Conservation (phyloP, 1,140 invertebrate genomes). For the Bombus turneri region DNA sequence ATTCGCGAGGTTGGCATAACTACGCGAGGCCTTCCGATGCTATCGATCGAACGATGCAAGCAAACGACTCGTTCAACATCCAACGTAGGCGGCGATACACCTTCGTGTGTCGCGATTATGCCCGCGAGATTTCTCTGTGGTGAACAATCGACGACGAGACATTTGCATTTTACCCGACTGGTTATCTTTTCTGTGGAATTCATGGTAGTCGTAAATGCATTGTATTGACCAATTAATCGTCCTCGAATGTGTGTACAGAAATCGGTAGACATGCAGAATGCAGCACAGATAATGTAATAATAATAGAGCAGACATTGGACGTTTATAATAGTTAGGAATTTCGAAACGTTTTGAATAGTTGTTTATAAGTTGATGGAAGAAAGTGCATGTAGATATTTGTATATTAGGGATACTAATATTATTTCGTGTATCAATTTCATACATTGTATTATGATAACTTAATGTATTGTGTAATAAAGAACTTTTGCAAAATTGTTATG, state of each 20-base stretch:
- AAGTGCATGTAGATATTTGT: background rate
- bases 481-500: background rate
- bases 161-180: background rate
- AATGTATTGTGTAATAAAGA: conserved; percentile 22
- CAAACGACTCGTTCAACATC: background rate
- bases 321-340: background rate
- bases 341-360: background rate
- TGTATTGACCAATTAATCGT: background rate
- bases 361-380: no score
- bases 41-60: conserved; percentile 17
- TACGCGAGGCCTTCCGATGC: conserved; percentile 13
- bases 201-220: background rate
- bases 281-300: background rate
- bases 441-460: background rate
- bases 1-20: conserved; percentile 17
- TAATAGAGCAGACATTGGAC: background rate
- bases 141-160: background rate
- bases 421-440: background rate
- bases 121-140: background rate
- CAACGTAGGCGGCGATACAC: conserved; percentile 15
- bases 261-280: background rate
- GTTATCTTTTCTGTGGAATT: background rate
- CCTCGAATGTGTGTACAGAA: no score
- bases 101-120: background rate
- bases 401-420: background rate